These are phyloP conservation scores for Trichogramma evanescens DNA, from an alignment of 2,888 invertebrate species.

Conservation along the genomic window DNA sequence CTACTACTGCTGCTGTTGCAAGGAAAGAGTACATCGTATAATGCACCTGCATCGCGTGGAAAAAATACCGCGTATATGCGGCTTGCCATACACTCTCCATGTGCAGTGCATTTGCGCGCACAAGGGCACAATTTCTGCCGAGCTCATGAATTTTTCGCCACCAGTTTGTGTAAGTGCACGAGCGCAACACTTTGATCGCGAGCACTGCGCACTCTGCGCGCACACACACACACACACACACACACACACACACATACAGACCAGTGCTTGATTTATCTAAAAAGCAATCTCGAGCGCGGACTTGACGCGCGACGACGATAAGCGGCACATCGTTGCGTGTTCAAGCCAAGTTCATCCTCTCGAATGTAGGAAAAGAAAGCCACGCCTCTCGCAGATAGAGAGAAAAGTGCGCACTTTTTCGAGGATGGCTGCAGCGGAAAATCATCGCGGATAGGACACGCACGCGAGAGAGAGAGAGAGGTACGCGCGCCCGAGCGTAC, in stretches of 20 bases:
- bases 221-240: not conserved
- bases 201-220: not conserved
- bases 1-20: no score
- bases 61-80: no score
- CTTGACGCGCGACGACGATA: slow-evolving; percentile 12
- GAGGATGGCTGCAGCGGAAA: slow-evolving; percentile 20
- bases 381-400: not conserved
- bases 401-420: not conserved
- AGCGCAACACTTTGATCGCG: not conserved
- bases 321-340: not conserved
- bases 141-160: not conserved
- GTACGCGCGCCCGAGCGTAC: not conserved
- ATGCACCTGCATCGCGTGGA: no score
- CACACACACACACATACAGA: not conserved
- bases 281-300: not conserved
- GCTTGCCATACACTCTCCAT: not conserved
- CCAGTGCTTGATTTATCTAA: no score
- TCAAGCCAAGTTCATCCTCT: no score
- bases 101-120: no score
- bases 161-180: no score
- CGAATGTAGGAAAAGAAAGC: not conserved
- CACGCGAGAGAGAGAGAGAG: not conserved
- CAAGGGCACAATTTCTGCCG: no score
- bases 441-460: slow-evolving; percentile 2
- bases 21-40: no score